Percentiles rank a stretch among this genome's conserved stretches.
These are phyloP conservation scores for Hydrotaea cyrtoneurina DNA, from an alignment of 2,888 invertebrate genomes.

Conservation along the genomic window DNA sequence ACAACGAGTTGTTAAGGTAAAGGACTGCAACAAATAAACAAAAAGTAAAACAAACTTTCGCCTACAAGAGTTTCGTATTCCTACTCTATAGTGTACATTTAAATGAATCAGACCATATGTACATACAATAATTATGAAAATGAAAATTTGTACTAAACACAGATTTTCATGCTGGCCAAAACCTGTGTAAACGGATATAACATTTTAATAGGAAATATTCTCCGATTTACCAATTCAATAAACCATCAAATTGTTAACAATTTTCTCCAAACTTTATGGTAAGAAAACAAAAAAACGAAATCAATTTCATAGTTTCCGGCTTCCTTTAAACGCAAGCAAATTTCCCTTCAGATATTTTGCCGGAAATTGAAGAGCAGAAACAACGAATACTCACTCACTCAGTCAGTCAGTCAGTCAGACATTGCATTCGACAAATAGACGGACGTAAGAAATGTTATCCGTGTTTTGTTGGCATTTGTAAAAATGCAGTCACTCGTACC, in stretches of 20 bases:
- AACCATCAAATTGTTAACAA: not conserved
- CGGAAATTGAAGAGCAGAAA: slow-evolving; percentile 57
- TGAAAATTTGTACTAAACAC: no score
- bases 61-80: not conserved
- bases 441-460: slow-evolving; percentile 48
- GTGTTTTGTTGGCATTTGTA: slow-evolving; percentile 36
- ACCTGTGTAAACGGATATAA: not conserved
- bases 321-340: not conserved
- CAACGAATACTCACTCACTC: not conserved
- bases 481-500: slow-evolving; percentile 38
- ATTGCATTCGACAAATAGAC: not conserved
- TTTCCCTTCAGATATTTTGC: slow-evolving; percentile 7
- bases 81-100: not conserved
- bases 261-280: not conserved
- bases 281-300: not conserved
- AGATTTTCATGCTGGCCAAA: slow-evolving; percentile 1
- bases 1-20: not conserved
- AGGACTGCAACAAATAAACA: slow-evolving; percentile 3
- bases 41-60: not conserved
- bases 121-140: no score
- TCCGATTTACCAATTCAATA: not conserved
- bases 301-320: slow-evolving; percentile 12
- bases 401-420: not conserved
- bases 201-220: not conserved
- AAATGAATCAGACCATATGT: not conserved